Conservation (phyloP, 2,888 invertebrate species). For the Ametastegia equiseti region DNA sequence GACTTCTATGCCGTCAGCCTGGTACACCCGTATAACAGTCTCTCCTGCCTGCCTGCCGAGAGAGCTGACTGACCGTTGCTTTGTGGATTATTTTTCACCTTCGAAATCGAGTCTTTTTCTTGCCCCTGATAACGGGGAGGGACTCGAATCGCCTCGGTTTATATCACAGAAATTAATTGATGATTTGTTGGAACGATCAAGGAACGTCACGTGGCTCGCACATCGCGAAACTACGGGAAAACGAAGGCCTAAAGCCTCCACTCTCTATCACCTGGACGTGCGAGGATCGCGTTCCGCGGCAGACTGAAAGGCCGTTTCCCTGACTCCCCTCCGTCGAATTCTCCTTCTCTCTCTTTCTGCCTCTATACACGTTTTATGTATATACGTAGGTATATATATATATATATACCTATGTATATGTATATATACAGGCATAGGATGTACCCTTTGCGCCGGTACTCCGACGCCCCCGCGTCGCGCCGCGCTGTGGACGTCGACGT, state of each 20-base stretch:
- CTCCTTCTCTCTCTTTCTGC: not conserved
- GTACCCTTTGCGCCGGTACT: slow-evolving; percentile 15
- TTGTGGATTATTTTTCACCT: not conserved
- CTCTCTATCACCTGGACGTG: slow-evolving; percentile 32
- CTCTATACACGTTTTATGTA: not conserved
- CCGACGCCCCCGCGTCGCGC: slow-evolving; percentile 1
- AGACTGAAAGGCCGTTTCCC: slow-evolving; percentile 60
- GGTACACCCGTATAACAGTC: not conserved
- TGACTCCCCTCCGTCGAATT: slow-evolving; percentile 13
- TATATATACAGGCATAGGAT: no score
- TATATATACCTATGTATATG: no score
- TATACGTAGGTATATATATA: not conserved
- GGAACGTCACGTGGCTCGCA: slow-evolving; percentile 38
- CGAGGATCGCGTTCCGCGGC: slow-evolving; percentile 65
- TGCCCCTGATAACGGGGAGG: not conserved
- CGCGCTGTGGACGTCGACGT: not conserved
- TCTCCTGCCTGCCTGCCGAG: no score
- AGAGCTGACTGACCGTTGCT: not conserved
- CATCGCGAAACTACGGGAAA: slow-evolving; percentile 14
- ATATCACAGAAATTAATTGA: slow-evolving; percentile 9
- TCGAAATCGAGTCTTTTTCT: not conserved
- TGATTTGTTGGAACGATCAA: not conserved
- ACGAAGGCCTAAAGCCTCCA: slow-evolving; percentile 11
- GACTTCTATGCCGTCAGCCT: not conserved
- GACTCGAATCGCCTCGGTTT: not conserved